Conservation (phyloP, 1,140 invertebrate genomes). For the Lycorma delicatula region DNA sequence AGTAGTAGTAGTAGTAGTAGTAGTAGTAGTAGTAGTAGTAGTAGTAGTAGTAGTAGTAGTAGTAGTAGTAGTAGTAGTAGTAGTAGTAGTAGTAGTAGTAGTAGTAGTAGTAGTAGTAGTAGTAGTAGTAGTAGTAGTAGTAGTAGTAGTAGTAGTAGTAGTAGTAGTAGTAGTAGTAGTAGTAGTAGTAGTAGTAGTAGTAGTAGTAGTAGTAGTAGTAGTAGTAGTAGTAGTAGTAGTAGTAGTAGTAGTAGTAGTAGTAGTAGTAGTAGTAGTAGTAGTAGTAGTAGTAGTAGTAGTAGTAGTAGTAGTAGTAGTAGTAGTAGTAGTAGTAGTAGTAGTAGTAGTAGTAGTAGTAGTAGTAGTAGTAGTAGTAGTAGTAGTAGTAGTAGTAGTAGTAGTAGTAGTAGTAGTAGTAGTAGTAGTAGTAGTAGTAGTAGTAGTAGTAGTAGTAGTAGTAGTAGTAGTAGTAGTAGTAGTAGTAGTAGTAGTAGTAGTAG, state of each 20-base stretch:
- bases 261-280: constrained; percentile 2
- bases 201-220: constrained; percentile 2
- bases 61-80: constrained; percentile 1
- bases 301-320: constrained; percentile 1
- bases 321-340: constrained; percentile 2
- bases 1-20: neutral
- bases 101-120: constrained; percentile 3
- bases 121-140: constrained; percentile 1
- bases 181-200: constrained; percentile 1
- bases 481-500: neutral
- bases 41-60: constrained; percentile 2
- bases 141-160: constrained; percentile 2
- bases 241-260: constrained; percentile 1
- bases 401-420: constrained; percentile 2
- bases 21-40: neutral
- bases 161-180: constrained; percentile 3
- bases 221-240: constrained; percentile 3
- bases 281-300: constrained; percentile 3
- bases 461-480: neutral
- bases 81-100: constrained; percentile 2
- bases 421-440: constrained; percentile 1
- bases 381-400: constrained; percentile 2
- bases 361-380: constrained; percentile 1
- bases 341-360: constrained; percentile 3
- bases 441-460: neutral